Base-by-base conservation (phyloP, 2,888 invertebrate genomes). In the Phoenoteleia sp. region DNA sequence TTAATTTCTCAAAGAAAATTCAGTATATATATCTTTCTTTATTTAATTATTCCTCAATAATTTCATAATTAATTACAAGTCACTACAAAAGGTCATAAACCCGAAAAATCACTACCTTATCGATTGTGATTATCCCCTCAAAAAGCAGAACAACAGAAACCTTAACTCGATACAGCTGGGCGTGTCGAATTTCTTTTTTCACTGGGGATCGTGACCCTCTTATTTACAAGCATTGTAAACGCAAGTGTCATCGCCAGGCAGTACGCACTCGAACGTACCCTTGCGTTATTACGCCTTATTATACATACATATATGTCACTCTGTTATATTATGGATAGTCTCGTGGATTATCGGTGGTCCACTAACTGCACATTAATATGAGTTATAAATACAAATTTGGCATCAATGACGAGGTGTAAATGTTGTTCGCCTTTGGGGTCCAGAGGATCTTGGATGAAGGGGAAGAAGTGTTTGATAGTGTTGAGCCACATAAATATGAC, bases 171-270 rank as follows among this genome's bases (percentile, higher is more conserved):
- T 88, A 86, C 93, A 93, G 93, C 93, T 93, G 93, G 89, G 93
- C 93, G 92, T 93, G 82, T 89, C 93, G 90, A 93, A 93, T 93
- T 88, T 86, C n/a, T 66, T 56, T 85, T 87, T 90, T 86, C 77
- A 80, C 86, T 81, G 85, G 88, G 91, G 89, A 87, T 84, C 81
- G 80, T 81, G 74, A 88, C 88, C 87, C 88, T 84, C 86, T 71
- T 75, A 74, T 84, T 86, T 75, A 87, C 72, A 81, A 72, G 54
- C 67, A 67, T 74, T 74, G 56, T 71, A 85, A 84, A 81, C 64
- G 62, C 75, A 62, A 82, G 69, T 81, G 83, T 75, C 86, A 72
- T 72, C 81, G 76, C 36, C 85, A 79, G 54, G 58, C 81, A 60
- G 74, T 81, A 13, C 23, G 33, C 11, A 71, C 71, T 54, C 47